Conservation (phyloP, 2,888 invertebrate species). For the Aplocera efformata region DNA sequence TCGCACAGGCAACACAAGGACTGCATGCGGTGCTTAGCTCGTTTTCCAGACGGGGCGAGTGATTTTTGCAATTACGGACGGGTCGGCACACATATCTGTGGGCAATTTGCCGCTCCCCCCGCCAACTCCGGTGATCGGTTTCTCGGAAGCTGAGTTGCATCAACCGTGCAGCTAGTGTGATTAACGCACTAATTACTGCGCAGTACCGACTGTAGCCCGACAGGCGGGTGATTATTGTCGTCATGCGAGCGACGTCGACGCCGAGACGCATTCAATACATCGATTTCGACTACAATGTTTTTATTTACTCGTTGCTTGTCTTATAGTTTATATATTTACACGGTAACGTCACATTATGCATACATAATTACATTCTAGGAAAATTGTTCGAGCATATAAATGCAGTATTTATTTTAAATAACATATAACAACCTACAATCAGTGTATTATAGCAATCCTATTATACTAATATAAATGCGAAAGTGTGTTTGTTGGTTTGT, state of each 20-base stretch:
- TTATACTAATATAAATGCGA: too few relatives aligned
- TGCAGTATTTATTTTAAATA: too few relatives aligned
- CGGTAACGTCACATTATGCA: too few relatives aligned
- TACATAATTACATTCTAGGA: too few relatives aligned
- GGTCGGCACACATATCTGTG: slow-evolving; percentile 73
- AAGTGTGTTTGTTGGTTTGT: too few relatives aligned
- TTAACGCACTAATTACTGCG: slow-evolving; percentile 69
- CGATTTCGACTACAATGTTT: slow-evolving; percentile 1
- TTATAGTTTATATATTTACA: not conserved
- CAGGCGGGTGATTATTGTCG: slow-evolving; percentile 15
- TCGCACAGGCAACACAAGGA: slow-evolving; percentile 48
- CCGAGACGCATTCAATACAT: not conserved
- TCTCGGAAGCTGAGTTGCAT: slow-evolving; percentile 73
- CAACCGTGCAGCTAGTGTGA: slow-evolving; percentile 58
- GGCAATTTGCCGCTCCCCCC: slow-evolving; percentile 72
- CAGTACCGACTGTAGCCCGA: slow-evolving; percentile 16
- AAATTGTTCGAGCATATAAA: too few relatives aligned
- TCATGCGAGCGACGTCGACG: slow-evolving; percentile 12
- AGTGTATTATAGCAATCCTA: too few relatives aligned
- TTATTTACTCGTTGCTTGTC: slow-evolving; percentile 2
- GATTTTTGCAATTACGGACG: slow-evolving; percentile 77
- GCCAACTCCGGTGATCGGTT: slow-evolving; percentile 65
- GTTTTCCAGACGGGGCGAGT: slow-evolving; percentile 46
- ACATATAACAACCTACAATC: too few relatives aligned
- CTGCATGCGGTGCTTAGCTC: slow-evolving; percentile 39